Evolutionary conservation across 2,797 vertebrate species (phyloP), one percentile per base, ranked within the genome.

Genomic region (Todus mexicanus): DNA sequence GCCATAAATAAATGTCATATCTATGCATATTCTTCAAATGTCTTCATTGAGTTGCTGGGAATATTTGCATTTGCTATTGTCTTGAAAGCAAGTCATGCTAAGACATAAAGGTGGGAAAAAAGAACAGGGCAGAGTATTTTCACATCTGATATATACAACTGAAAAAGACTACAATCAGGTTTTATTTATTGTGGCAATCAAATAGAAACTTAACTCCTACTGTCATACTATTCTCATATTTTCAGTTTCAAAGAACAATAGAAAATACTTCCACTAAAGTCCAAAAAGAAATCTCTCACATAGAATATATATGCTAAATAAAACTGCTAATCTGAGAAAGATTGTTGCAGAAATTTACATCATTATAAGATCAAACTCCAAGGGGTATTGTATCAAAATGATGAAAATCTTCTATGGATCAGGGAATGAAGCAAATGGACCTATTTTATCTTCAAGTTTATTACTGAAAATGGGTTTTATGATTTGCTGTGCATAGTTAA

Each of bases 401-500:
- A 94, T 92, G 63, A 76, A 92, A 90, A 91, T 85, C 84, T 87
- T 92, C 38, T 40, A 79, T 26, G 12, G 56, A 96, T 94, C 90
- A 94, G 88, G 92, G 94, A 95, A 95, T 73, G 33, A 93, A 94
- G 84, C 33, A 94, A 95, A 93, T 80, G 54, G 76, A 87, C 81
- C 80, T 63, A 94, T 91, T 95, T 96, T 93, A 95, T 90, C 88
- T 95, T 93, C 76, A 70, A 86, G 81, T 96, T 95, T 94, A 97
- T 96, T 96, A 96, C 92, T 86, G 93, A 95, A 96, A 96, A 94
- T 95, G 93, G 95, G 92, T 88, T 97, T 96, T 95, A 80, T 84
- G 65, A 88, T 96, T 94, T 97, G 92, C 93, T 89, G 86, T 69
- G 76, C 94, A 95, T 91, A 96, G 85, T 91, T 97, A 95, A 95